phyloP scores from a whole-genome alignment of 2,797 vertebrate genomes.

The Myotis daubentonii region DNA sequence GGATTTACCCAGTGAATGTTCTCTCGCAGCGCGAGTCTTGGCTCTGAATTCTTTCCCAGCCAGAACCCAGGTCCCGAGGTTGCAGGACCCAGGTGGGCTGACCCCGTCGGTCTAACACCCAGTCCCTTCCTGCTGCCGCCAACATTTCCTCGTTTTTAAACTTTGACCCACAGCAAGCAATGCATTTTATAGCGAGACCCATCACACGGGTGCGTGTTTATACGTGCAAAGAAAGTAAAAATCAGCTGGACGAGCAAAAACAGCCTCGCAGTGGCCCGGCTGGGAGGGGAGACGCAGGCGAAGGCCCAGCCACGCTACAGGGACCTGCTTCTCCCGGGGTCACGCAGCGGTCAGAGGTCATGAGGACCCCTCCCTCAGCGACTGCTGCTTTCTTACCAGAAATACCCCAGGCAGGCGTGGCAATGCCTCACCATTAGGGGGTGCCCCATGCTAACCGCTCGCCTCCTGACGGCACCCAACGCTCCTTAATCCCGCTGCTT shows the following conservation, averaged over 20 bases:
- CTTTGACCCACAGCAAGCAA: neutral
- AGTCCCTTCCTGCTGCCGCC: neutral
- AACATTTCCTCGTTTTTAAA: neutral
- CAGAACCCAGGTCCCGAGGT: neutral
- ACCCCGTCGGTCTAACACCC: neutral
- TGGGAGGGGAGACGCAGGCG: neutral
- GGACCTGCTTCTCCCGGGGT: neutral
- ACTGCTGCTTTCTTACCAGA: neutral
- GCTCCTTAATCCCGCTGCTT: neutral
- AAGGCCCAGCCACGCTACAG: neutral
- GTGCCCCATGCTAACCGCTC: neutral
- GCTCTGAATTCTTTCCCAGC: neutral
- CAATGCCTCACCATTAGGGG: neutral
- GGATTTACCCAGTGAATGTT: neutral
- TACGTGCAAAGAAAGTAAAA: neutral
- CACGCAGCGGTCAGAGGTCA: neutral
- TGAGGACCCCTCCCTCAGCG: neutral
- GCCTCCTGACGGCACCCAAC: fast-evolving
- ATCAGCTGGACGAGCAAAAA: neutral
- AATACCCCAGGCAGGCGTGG: neutral
- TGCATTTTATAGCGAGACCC: neutral
- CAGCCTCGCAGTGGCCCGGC: neutral
- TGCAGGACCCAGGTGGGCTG: neutral
- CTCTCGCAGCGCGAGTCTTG: neutral
- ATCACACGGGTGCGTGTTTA: neutral